Conservation (phyloP, 2,888 invertebrate species). For the Ophonus ardosiacus region DNA sequence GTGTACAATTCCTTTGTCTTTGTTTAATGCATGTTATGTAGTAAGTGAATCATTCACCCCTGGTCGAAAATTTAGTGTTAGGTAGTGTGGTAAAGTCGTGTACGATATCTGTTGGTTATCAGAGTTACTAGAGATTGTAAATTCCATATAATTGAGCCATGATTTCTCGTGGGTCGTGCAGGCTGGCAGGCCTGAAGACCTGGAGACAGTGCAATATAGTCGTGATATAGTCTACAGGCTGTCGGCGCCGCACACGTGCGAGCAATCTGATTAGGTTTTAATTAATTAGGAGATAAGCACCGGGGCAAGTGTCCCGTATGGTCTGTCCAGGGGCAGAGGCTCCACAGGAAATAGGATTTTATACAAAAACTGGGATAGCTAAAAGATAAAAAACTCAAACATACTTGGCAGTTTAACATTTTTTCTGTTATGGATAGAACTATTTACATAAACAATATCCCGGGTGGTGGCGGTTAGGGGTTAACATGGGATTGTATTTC, state of each 20-base stretch:
- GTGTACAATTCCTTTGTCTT: background rate
- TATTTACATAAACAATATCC: too few relatives aligned
- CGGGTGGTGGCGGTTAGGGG: too few relatives aligned
- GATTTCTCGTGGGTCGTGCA: conserved; percentile 32
- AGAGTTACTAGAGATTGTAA: conserved; percentile 11
- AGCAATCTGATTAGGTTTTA: conserved; percentile 61
- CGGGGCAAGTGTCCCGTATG: conserved; percentile 37
- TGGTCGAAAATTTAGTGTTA: background rate
- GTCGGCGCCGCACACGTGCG: conserved; percentile 51
- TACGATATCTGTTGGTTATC: background rate
- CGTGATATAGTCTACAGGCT: conserved; percentile 22
- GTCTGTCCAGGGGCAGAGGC: conserved; percentile 35
- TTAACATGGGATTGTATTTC: too few relatives aligned
- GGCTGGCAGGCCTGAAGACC: background rate
- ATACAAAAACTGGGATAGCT: background rate
- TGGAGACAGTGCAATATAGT: background rate
- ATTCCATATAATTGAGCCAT: conserved; percentile 34
- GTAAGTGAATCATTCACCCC: background rate
- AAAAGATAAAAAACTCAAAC: background rate
- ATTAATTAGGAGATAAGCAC: conserved; percentile 61
- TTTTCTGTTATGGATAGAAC: too few relatives aligned
- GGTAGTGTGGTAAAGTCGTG: background rate
- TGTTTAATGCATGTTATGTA: background rate
- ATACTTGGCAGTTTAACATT: too few relatives aligned
- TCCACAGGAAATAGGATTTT: background rate